phyloP scores from a whole-genome alignment of 2,797 vertebrate species.

The Avahi laniger region DNA sequence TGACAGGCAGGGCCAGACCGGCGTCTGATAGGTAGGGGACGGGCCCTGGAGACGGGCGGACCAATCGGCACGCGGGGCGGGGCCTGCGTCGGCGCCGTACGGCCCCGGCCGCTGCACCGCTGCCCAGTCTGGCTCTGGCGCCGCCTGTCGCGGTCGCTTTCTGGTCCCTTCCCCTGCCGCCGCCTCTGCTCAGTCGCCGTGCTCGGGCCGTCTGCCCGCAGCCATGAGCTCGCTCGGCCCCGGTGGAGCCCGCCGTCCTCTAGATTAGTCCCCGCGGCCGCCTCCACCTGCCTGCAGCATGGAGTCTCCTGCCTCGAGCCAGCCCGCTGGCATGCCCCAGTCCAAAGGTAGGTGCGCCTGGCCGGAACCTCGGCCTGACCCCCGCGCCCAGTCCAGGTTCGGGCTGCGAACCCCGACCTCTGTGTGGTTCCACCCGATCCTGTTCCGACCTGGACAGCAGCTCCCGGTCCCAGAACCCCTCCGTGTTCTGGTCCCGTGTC shows the following conservation, averaged over 20 bases:
- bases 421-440: neutral
- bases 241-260: neutral
- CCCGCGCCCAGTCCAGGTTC: neutral
- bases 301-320: slow-evolving; percentile 50
- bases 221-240: slow-evolving; percentile 56
- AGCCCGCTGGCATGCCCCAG: slow-evolving; percentile 72
- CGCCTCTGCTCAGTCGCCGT: neutral
- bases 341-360: slow-evolving; percentile 81
- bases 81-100: neutral
- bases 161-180: fast-evolving
- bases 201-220: neutral
- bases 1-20: neutral
- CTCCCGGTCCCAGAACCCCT: neutral
- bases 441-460: neutral
- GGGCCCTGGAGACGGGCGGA: neutral
- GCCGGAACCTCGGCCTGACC: neutral
- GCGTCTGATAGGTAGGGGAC: slow-evolving; percentile 33
- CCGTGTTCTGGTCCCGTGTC: too few relatives aligned
- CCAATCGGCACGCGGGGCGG: slow-evolving; percentile 40
- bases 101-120: neutral
- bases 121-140: neutral
- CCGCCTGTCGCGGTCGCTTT: neutral
- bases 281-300: neutral
- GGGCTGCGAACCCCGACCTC: neutral
- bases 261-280: neutral